These are phyloP conservation scores for Himalopsyche anomala DNA, from an alignment of 2,888 invertebrate genomes.

Conservation along the genomic window DNA sequence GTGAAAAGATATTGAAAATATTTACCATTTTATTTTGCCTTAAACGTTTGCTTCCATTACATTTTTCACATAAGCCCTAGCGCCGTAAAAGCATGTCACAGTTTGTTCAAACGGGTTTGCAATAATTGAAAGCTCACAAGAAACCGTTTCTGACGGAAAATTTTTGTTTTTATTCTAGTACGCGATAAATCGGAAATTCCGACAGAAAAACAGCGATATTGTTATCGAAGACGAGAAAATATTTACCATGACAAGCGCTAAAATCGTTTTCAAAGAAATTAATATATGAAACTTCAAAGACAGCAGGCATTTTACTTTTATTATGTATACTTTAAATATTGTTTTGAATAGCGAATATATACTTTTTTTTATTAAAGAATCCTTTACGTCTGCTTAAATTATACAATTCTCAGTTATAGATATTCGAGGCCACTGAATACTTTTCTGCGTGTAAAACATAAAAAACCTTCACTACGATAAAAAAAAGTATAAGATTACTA, in stretches of 20 bases:
- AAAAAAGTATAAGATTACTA: no score
- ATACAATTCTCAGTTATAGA: no score
- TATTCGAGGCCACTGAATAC: no score
- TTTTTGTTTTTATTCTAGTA: background rate
- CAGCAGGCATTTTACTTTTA: background rate
- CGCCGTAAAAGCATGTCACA: slow-evolving; percentile 61
- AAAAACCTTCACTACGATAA: no score
- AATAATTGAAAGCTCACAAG: slow-evolving; percentile 54
- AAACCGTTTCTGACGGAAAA: background rate
- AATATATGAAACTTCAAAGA: slow-evolving; percentile 16
- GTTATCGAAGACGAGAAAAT: background rate
- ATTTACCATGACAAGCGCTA: background rate
- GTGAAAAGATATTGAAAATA: slow-evolving; percentile 63
- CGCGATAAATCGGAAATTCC: slow-evolving; percentile 18
- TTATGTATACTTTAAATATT: no score
- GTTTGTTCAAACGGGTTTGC: slow-evolving; percentile 58
- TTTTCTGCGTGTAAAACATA: no score
- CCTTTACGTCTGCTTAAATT: no score
- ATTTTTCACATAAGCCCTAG: slow-evolving; percentile 58
- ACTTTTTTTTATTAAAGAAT: no score
- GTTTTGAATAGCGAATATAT: no score
- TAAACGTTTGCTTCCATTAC: slow-evolving; percentile 55
- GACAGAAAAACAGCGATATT: slow-evolving; percentile 5
- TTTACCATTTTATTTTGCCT: slow-evolving; percentile 59
- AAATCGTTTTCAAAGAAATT: background rate